Base-by-base conservation (phyloP, 2,113 vertebrate genomes). In the Phasianus colchicus region DNA sequence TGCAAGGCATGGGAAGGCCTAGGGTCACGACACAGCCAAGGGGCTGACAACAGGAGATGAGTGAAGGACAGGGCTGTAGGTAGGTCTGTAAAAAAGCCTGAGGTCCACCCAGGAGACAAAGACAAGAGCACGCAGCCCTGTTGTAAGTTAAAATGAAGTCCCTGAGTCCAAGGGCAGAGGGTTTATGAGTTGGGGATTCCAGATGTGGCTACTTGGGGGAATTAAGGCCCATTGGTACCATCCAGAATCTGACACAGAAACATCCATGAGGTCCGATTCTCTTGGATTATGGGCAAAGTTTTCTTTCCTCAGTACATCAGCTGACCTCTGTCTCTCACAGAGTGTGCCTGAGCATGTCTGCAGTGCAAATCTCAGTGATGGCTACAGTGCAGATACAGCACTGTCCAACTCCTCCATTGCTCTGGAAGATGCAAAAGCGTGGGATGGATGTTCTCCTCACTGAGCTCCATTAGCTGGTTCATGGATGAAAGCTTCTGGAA, bases 301-400 rank as follows among this genome's bases (percentile, higher is more conserved):
- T 36, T 50, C 25, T 29, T n/a, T 57, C 36, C 4, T 29, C 50
- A 9, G 5, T 17, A 50, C 43, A 11, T 29, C 43, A 45, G 36
- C 11, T 60, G 50, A 36, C 11, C 11, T 32, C 50, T 60, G 24
- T 4, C 18, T 80, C 42, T 55, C 65, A 60, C 11, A 14, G 34
- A 16, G 13, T 6, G 17, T 48, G 30, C 36, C 36, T 57, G 42
- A 78, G 19, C 2, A 1, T 1, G 1, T 47, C 20, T 40, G 1
- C 18, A 17, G 32, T 74, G 30, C 52, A 57, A 61, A 71, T 50
- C 75, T 24, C 4, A 11, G 61, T 36, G 63, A 60, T 18, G 25
- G 45, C 22, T 14, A 38, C 48, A 17, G 27, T 36, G 50, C 0
- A 1, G 32, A 89, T 17, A 76, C 50, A 21, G 48, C 27, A 22